phyloP scores from a whole-genome alignment of 2,113 vertebrate species.

The Alosa alosa region DNA sequence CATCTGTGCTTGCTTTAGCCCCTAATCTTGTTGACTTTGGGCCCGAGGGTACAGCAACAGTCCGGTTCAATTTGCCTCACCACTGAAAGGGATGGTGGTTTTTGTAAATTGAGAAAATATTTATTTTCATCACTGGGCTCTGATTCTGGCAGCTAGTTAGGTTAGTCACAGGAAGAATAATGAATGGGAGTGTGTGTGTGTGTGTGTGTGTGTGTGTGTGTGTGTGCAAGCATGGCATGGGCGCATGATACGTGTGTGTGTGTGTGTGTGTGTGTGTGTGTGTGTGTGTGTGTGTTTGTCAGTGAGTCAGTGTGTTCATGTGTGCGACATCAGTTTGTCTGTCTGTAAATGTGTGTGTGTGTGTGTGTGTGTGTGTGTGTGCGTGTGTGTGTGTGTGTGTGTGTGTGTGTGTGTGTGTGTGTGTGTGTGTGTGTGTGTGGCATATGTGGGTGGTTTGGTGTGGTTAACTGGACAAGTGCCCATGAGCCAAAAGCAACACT shows the following conservation, averaged over 20 bases:
- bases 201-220: constrained; percentile 1
- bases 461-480: background rate
- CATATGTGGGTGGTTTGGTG: background rate
- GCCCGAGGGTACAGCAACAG: constrained; percentile 39
- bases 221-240: too few species aligned
- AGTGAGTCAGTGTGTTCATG: background rate
- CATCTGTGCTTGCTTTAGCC: constrained; percentile 18
- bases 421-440: background rate
- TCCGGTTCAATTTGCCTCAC: constrained; percentile 48
- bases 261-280: background rate
- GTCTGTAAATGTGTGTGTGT: background rate
- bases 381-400: background rate
- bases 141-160: background rate
- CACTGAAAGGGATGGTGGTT: constrained; percentile 36
- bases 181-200: background rate
- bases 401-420: background rate
- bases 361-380: background rate
- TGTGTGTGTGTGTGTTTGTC: background rate
- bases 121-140: constrained; percentile 36
- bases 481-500: background rate
- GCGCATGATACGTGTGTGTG: too few species aligned
- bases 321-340: background rate
- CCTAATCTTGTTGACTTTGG: constrained; percentile 49
- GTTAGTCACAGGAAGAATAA: background rate
- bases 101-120: constrained; percentile 46